Base-by-base conservation (phyloP, 2,113 vertebrate genomes). In the Euleptes europaea region DNA sequence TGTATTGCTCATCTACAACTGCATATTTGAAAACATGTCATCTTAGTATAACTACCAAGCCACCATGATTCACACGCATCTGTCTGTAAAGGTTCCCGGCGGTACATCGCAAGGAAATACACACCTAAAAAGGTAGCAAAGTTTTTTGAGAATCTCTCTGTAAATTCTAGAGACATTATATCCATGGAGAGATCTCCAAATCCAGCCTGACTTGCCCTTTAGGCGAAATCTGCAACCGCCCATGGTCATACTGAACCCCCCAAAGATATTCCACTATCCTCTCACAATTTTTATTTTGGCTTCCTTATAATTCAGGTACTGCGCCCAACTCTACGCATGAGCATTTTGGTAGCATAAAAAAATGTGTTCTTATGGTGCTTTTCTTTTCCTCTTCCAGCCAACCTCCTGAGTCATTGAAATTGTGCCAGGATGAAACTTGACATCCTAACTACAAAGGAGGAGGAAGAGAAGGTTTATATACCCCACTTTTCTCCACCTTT, bases 371-470 rank as follows among this genome's bases (percentile, higher is more conserved):
- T 76, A 51, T 51, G 51, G 31, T 75, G 10, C 33, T 21, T 33
- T 66, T 86, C 70, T 83, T 40, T 66, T 0, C 26, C 23, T 71
- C 84, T 88, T 90, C 9, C 75, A 89, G 83, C 21, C 38, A 78
- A 70, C 71, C 44, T 63, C 14, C 88, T 63, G 77, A 81, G 84
- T 84, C 75, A 83, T 38, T 87, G 90, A 86, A 12, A 87, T 93
- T 82, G 51, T 84, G 76, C 73, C 66, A 57, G 19, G 28, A 35
- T 81, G 72, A 85, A 63, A 73, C 70, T 76, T 87, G 72, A 85
- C 80, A 65, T 80, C 78, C 65, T 79, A 82, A 90, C 86, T 83
- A 87, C 80, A 84, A 89, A 63, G 31, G n/a, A n/a, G n/a, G n/a
- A n/a, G n/a, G n/a, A n/a, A n/a, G n/a, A n/a, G n/a, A n/a, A n/a